Evolutionary conservation across 1,140 invertebrate species (phyloP), one percentile per base, ranked within the genome.

Genomic region (Drosophila nikananu): DNA sequence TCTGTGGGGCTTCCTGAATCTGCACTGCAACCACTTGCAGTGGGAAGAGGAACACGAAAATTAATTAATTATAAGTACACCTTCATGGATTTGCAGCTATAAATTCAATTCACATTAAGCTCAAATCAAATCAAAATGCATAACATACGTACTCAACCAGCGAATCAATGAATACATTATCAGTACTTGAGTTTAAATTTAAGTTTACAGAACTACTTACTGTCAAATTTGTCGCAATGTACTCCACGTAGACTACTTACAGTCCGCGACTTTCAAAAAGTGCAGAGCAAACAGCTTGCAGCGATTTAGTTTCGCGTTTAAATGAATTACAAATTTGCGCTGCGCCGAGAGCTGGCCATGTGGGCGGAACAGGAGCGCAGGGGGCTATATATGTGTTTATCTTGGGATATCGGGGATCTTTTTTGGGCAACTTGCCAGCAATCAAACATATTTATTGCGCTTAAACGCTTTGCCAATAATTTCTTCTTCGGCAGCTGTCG

Each of bases 391-490:
- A 25, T 57, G 21, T 57, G 54, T 60, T 59, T 66, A 55, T 77
- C 42, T 41, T 62, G n/a, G 27, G 41, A 37, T 67, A 39, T 59
- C 39, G 54, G 54, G 54, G 54, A 46, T 64, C 30, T 48, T 51
- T 48, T 51, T 68, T 64, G 71, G 89, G 81, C 72, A 77, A 79
- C 62, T 68, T 83, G 89, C 89, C 87, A 91, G 59, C 76, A 75
- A 80, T 91, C 73, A 84, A 91, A 75, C 54, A 73, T 89, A 91
- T 91, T 91, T 91, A 91, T 91, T 87, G 81, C 83, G 71, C 72
- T 91, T 71, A 89, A 91, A 81, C 78, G 83, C 73, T 83, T 71
- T 84, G 89, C 83, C 87, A 91, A 91, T 87, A 91, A 84, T 77
- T 91, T 84, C 35, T 82, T 67, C 73, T 75, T 80, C 71, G 82